Base-by-base conservation (phyloP, 2,113 vertebrate genomes). In the Rhinichthys klamathensis region DNA sequence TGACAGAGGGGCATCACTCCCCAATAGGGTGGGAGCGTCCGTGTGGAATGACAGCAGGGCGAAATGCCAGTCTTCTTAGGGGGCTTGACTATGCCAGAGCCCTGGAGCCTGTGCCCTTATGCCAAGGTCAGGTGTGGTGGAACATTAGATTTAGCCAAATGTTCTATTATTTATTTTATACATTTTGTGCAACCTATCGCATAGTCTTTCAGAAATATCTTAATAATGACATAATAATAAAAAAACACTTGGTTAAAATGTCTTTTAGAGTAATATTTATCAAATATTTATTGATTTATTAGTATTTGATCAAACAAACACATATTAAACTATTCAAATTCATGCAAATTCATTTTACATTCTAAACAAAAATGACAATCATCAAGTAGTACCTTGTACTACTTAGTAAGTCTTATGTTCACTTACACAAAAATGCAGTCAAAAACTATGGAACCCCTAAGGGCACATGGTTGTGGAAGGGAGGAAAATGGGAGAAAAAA, bases 31-130 rank as follows among this genome's bases (percentile, higher is more conserved):
- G 78, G 46, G 49, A 44, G 80, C 80, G 81, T 86, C 80, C 67
- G 78, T 78, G 75, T 87, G 86, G 77, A 83, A 84, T 69, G 83
- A 85, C 80, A 83, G 82, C 23, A 69, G 49, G 85, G 86, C 81
- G 61, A 80, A 56, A 80, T 88, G 87, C 88, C 88, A 89, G 84
- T 84, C 84, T 80, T 72, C 70, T 63, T 46, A 41, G 82, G 82
- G 79, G 83, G 78, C 87, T 79, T 76, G 23, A 49, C 30, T 16
- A 30, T 86, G 86, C 84, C 89, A 79, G 82, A 79, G 80, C 77
- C 86, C 87, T 82, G 81, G 88, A 87, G 77, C 79, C 79, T 73
- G 63, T 85, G 84, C 84, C 86, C 84, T 88, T 88, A 86, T 21
- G 35, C 77, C 87, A 89, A 90, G 88, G 89, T 84, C 90, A 90